phyloP scores from a whole-genome alignment of 2,797 vertebrate species.

The Syngnathus acus region DNA sequence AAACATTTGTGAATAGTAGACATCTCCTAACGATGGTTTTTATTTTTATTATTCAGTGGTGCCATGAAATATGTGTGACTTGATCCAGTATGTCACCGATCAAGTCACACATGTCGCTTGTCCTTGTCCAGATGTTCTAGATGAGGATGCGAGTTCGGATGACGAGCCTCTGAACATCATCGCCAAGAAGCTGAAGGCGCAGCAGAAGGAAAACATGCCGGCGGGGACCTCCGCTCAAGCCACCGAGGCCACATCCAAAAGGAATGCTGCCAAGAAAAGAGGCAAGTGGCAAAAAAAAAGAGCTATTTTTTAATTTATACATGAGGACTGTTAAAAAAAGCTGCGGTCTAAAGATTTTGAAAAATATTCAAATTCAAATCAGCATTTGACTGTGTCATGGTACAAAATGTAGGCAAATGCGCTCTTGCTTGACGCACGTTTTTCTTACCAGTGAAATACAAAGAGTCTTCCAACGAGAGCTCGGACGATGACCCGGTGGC shows the following conservation, averaged over 20 bases:
- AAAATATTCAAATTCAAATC: no score
- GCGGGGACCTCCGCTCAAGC: not conserved
- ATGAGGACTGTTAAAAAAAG: no score
- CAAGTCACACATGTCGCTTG: not conserved
- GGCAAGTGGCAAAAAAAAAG: constrained; percentile 12
- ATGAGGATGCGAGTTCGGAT: constrained; percentile 24
- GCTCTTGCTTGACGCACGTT: not conserved
- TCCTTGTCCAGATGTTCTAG: constrained; percentile 23
- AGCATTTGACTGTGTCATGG: no score
- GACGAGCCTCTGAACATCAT: constrained; percentile 43
- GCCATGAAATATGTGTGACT: no score
- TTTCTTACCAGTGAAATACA: constrained; percentile 35
- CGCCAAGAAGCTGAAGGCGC: constrained; percentile 22
- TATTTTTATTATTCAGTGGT: no score
- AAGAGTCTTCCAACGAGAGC: constrained; percentile 36
- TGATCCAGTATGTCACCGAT: no score
- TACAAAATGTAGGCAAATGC: no score
- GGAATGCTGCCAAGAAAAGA: constrained; percentile 27
- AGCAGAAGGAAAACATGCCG: constrained; percentile 3
- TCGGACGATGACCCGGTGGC: constrained; percentile 40
- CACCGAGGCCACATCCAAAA: constrained; percentile 23
- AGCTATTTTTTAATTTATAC: not conserved
- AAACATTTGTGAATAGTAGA: no score
- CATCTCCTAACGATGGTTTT: no score
- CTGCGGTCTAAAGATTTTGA: no score